phyloP scores from a whole-genome alignment of 2,888 invertebrate species.

The Erynnis tages region DNA sequence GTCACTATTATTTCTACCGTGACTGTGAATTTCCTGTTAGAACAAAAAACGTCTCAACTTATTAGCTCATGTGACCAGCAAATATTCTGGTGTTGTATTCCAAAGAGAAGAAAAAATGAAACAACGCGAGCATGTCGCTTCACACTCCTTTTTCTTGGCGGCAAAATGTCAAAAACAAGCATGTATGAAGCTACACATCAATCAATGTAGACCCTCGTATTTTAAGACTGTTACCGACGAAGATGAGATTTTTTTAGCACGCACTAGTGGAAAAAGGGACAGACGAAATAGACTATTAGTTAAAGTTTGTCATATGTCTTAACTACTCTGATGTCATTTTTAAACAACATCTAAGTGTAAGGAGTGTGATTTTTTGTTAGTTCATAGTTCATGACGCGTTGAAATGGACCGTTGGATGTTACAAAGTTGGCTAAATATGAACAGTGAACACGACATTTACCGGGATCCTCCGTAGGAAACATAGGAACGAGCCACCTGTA shows the following conservation, averaged over 20 bases:
- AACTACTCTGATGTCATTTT: background rate
- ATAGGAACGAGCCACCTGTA: no score
- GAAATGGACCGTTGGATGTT: no score
- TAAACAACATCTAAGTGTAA: no score
- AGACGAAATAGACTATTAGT: slow-evolving; percentile 10
- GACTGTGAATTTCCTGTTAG: slow-evolving; percentile 56
- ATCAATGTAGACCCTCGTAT: slow-evolving; percentile 70
- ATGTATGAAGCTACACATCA: slow-evolving; percentile 67
- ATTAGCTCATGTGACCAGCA: slow-evolving; percentile 43
- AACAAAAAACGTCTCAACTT: slow-evolving; percentile 44
- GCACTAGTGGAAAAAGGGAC: background rate
- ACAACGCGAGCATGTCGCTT: slow-evolving; percentile 49
- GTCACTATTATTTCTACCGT: slow-evolving; percentile 39
- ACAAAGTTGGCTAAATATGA: no score
- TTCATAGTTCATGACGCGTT: no score
- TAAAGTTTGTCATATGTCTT: background rate
- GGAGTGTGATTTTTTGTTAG: background rate
- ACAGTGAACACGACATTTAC: no score
- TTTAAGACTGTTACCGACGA: slow-evolving; percentile 55
- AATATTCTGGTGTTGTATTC: slow-evolving; percentile 61
- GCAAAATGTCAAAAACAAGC: slow-evolving; percentile 68
- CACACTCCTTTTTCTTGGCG: slow-evolving; percentile 67
- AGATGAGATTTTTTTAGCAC: slow-evolving; percentile 35
- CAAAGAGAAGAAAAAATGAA: slow-evolving; percentile 56
- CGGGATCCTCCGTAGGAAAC: no score